Evolutionary conservation across 2,888 invertebrate genomes (phyloP), one percentile per base, ranked within the genome.

Genomic region (Resseliella maxima): DNA sequence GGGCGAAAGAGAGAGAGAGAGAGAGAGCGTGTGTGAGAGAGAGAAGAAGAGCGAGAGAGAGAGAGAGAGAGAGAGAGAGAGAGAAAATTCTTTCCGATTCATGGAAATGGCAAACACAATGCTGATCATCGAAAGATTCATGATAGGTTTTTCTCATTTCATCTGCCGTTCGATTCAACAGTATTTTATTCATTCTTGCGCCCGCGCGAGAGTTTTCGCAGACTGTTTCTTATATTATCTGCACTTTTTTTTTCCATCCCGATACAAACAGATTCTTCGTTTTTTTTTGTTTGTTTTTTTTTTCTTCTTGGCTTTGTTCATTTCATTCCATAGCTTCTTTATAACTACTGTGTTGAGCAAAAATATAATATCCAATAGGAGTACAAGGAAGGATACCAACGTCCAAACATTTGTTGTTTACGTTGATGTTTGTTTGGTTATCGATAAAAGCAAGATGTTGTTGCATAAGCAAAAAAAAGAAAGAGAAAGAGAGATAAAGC

Each of bases 101-200:
- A 72, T 72, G 72, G 72, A 72, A 72, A 72, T 35, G 72, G n/a
- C n/a, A 72, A 72, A 72, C 31, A 35, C 72, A 72, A 31, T 72
- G 31, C 72, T 31, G 72, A 72, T 72, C 35, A 72, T 72, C 72
- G 31, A 72, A 31, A 31, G 72, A 31, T 72, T 72, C 72, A 72
- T 72, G 72, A 72, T 72, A 72, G 27, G 15, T 27, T 31, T 72
- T 72, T 72, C 31, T 72, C 31, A 24, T 59, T 59, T 24, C 59
- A 24, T 59, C 59, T 59, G n/a, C 24, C 18, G 18, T 50, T 8
- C 46, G 2, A 50, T 50, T 50, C 46, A 18, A 50, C 2, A 15
- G 12, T 2, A 18, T 50, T 50, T 50, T 50, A 18, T 18, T 50
- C 18, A 15, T 50, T 50, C 18, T 50, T 8, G 2, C 18, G 18